phyloP scores from a whole-genome alignment of 1,140 invertebrate genomes.

The Ruditapes philippinarum region DNA sequence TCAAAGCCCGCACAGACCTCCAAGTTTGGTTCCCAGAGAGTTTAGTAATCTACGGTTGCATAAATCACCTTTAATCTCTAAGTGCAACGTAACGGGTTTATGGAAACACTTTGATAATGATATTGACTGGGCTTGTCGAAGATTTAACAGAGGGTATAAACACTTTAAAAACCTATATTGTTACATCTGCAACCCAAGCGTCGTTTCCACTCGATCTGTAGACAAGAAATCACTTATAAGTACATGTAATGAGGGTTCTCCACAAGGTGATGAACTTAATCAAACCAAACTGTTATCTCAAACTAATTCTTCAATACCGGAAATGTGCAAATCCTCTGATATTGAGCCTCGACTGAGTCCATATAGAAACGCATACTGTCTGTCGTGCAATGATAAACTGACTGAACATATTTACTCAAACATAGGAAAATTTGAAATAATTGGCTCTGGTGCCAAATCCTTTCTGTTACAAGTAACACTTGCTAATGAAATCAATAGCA shows the following conservation, averaged over 20 bases:
- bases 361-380: constrained; percentile 29
- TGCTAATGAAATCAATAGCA: no score
- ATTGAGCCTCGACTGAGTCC: neutral
- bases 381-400: neutral
- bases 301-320: neutral
- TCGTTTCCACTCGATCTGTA: neutral
- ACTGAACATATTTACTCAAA: neutral
- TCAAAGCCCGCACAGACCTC: neutral
- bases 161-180: constrained; percentile 52
- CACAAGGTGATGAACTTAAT: neutral
- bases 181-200: constrained; percentile 39
- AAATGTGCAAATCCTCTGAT: neutral
- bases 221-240: neutral
- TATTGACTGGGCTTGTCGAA: constrained; percentile 44
- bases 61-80: neutral
- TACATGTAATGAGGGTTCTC: neutral
- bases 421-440: neutral
- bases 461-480: neutral
- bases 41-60: no score
- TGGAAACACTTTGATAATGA: constrained; percentile 34
- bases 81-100: constrained; percentile 42
- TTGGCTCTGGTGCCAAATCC: neutral
- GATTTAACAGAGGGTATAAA: neutral
- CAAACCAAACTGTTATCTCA: neutral
- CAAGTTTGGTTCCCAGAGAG: neutral